Conservation (phyloP, 2,888 invertebrate genomes). For the Rugalucina vietnamica region DNA sequence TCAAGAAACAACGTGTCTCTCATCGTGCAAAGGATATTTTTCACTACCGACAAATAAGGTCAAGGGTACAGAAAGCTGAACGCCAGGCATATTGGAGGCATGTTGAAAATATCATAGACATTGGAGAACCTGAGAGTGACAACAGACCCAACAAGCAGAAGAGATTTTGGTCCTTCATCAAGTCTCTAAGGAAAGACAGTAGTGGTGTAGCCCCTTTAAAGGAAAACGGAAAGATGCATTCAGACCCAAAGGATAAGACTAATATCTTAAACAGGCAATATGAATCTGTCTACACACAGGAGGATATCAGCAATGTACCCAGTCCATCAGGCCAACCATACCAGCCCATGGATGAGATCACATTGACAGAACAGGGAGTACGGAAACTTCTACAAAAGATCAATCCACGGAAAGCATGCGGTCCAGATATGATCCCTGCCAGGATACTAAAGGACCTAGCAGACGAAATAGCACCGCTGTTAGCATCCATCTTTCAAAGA, state of each 20-base stretch:
- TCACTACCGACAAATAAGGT: neutral
- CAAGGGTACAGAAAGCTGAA: neutral
- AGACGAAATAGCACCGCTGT: neutral
- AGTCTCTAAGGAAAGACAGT: conserved; percentile 7
- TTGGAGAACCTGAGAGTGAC: neutral
- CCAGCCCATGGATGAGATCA: neutral
- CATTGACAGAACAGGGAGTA: neutral
- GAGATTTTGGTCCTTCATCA: conserved; percentile 20
- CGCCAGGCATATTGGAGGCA: conserved; percentile 9
- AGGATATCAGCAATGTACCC: neutral
- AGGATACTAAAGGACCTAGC: conserved; percentile 19
- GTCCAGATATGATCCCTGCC: neutral
- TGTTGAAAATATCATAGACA: neutral
- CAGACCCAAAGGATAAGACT: neutral
- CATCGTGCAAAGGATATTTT: neutral
- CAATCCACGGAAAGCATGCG: neutral
- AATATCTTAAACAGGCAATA: conserved; percentile 2
- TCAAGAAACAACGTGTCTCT: neutral
- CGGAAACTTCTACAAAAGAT: neutral
- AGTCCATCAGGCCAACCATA: neutral
- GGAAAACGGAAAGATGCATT: conserved; percentile 7
- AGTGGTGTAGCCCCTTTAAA: neutral
- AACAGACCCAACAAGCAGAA: conserved; percentile 10
- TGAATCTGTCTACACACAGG: neutral
- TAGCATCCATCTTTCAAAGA: neutral